phyloP scores from a whole-genome alignment of 2,113 vertebrate genomes.

The Albula goreensis region DNA sequence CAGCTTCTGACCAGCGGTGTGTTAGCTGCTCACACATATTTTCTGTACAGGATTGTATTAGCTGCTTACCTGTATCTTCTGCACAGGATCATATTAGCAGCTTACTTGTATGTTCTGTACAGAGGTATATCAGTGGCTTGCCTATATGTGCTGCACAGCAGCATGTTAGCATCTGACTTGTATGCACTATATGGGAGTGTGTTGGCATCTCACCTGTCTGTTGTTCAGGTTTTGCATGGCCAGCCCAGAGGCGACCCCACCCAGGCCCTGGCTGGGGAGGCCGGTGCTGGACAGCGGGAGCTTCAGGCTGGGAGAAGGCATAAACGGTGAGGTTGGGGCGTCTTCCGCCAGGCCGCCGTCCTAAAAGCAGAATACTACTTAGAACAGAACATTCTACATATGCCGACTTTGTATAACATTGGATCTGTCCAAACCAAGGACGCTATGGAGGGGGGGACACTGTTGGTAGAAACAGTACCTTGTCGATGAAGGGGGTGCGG shows the following conservation, averaged over 20 bases:
- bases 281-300: constrained; percentile 95
- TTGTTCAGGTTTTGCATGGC: constrained; percentile 99
- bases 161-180: neutral
- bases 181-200: no score
- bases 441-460: no score
- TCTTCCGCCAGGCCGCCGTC: constrained; percentile 96
- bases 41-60: neutral
- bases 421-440: no score
- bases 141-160: neutral
- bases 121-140: neutral
- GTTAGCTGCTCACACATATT: neutral
- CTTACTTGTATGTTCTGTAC: neutral
- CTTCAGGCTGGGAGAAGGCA: constrained; percentile 99
- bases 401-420: no score
- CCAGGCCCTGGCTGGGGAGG: constrained; percentile 94
- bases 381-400: neutral
- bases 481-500: constrained; percentile 90
- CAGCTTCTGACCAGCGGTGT: neutral
- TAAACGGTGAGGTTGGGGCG: constrained; percentile 95
- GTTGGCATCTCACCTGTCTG: constrained; percentile 87
- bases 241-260: constrained; percentile 91
- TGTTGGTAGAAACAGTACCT: constrained; percentile 66
- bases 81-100: neutral
- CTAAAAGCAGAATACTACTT: constrained; percentile 61
- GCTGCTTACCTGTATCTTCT: neutral